Percentiles rank a stretch among this genome's conserved stretches.
phyloP scores from a whole-genome alignment of 2,888 invertebrate species.

The Neoscelio sp. region DNA sequence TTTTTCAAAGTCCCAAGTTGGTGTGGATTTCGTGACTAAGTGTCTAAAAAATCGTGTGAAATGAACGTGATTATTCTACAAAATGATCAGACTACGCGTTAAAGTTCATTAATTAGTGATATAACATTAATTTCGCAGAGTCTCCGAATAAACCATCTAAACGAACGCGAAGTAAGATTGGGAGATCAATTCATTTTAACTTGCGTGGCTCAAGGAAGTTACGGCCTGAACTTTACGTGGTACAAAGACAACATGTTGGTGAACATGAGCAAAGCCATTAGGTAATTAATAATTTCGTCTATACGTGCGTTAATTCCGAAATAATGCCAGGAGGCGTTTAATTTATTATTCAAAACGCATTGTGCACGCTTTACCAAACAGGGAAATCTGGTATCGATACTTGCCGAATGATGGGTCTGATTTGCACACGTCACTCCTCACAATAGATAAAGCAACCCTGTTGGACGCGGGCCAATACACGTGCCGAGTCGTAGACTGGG shows the following conservation, averaged over 20 bases:
- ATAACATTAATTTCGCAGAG: constrained; percentile 75
- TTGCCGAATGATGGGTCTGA: constrained; percentile 84
- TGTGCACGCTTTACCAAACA: constrained; percentile 63
- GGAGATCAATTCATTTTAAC: constrained; percentile 91
- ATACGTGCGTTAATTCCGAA: constrained; percentile 34
- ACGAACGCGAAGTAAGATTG: constrained; percentile 85
- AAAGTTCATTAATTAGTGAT: constrained; percentile 61
- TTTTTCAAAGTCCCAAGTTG: no score
- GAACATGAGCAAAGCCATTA: constrained; percentile 89
- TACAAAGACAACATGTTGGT: constrained; percentile 91
- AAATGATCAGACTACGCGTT: constrained; percentile 40
- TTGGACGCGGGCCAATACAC: constrained; percentile 92
- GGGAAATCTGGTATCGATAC: constrained; percentile 82
- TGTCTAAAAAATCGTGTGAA: constrained; percentile 36
- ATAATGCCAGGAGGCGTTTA: not conserved
- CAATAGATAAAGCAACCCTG: constrained; percentile 88
- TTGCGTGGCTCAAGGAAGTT: constrained; percentile 91
- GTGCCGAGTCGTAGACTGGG: constrained; percentile 90
- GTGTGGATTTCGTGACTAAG: no score
- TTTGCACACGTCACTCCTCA: constrained; percentile 88
- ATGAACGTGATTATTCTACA: constrained; percentile 55
- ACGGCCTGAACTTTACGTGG: constrained; percentile 90
- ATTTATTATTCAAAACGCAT: constrained; percentile 23
- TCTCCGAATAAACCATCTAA: constrained; percentile 78
- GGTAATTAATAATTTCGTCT: constrained; percentile 83